Conservation (phyloP, 1,140 invertebrate species). For the Pissodes strobi region DNA sequence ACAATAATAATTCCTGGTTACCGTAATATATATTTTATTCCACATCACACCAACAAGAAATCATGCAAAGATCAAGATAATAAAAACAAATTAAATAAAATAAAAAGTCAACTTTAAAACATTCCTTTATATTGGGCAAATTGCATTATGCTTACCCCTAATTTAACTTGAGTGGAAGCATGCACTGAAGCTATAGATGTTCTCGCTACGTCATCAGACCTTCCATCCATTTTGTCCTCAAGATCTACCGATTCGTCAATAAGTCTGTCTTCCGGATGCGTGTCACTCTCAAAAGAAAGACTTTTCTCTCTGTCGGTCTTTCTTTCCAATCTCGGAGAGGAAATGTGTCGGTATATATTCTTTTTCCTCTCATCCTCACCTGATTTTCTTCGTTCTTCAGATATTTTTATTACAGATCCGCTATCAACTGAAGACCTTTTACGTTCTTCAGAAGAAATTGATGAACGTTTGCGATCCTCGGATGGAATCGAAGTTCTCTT, state of each 20-base stretch:
- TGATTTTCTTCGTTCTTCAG: conserved; percentile 25
- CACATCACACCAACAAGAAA: too few species aligned
- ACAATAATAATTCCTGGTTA: not conserved
- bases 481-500: conserved; percentile 2
- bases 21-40: too few species aligned
- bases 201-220: conserved; percentile 20
- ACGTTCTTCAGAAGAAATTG: conserved; percentile 3
- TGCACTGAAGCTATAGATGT: conserved; percentile 30
- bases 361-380: conserved; percentile 24
- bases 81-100: too few species aligned
- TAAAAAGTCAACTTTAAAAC: too few species aligned
- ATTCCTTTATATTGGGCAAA: too few species aligned
- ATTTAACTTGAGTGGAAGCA: conserved; percentile 25
- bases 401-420: conserved; percentile 21
- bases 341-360: conserved; percentile 27
- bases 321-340: conserved; percentile 16
- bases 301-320: conserved; percentile 22
- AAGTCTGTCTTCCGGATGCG: conserved; percentile 14
- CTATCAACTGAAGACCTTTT: conserved; percentile 27
- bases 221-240: conserved; percentile 4
- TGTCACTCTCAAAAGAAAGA: conserved; percentile 26
- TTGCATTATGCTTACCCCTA: conserved; percentile 24
- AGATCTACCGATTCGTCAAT: not conserved
- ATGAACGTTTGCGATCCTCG: conserved; percentile 9
- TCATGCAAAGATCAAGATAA: too few species aligned